Conservation (phyloP, 2,797 vertebrate genomes). For the Pseudochaenichthys georgianus region DNA sequence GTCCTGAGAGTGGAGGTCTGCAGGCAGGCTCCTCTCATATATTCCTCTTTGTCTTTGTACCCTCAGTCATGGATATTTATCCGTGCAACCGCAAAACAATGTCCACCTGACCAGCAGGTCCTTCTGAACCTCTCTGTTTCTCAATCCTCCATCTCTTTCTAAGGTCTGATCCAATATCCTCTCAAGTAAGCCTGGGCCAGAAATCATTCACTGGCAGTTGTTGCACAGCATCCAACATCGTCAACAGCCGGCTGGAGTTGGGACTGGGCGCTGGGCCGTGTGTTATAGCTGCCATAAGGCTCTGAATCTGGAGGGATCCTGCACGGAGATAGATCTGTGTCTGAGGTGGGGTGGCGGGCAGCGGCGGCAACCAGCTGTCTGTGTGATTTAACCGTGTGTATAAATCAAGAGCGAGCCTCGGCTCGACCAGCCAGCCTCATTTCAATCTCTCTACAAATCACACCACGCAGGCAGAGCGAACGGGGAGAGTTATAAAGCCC, state of each 20-base stretch:
- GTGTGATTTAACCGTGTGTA: constrained; percentile 80
- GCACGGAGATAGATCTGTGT: constrained; percentile 70
- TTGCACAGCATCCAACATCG: constrained; percentile 48
- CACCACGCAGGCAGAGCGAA: constrained; percentile 59
- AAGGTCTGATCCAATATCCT: constrained; percentile 41
- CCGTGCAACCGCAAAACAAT: constrained; percentile 60
- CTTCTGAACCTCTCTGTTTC: constrained; percentile 40
- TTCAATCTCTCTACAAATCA: constrained; percentile 85
- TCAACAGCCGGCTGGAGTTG: constrained; percentile 50
- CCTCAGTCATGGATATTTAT: constrained; percentile 57
- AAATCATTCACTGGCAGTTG: constrained; percentile 62
- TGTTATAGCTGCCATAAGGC: constrained; percentile 63
- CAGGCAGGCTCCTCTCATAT: too few species aligned
- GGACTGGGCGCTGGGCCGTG: constrained; percentile 36
- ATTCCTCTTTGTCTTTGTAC: constrained; percentile 51
- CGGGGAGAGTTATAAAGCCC: constrained; percentile 72
- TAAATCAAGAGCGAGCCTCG: constrained; percentile 81
- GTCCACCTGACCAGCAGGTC: constrained; percentile 48
- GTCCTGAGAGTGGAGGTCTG: too few species aligned
- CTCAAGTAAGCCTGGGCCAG: constrained; percentile 35
- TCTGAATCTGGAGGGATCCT: constrained; percentile 62
- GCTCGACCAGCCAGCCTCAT: constrained; percentile 78
- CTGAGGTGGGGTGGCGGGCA: constrained; percentile 65
- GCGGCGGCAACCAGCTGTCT: constrained; percentile 76
- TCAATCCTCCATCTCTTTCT: constrained; percentile 26